Base-by-base conservation (phyloP, 2,888 invertebrate genomes). In the Cerastis rubricosa region DNA sequence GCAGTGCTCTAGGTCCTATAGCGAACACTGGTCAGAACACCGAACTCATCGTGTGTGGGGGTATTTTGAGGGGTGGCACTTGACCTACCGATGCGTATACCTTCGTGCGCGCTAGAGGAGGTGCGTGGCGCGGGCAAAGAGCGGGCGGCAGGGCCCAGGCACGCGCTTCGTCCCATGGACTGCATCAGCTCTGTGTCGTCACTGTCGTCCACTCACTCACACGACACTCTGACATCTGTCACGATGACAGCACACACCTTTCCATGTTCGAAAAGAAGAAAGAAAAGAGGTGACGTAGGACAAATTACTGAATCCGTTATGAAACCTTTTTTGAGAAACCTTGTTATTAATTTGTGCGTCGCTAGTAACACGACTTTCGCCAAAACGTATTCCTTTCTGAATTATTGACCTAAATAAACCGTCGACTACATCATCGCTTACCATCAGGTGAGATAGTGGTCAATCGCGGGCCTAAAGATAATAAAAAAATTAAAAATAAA, bases 181-280 rank as follows among this genome's bases (percentile, higher is more conserved):
- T 84, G 83, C 82, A 79, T 78, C 57, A 81, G 76, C 76, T 76
- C 64, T 49, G 82, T 47, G 35, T 61, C 65, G 67, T 54, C 66
- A 25, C 59, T 59, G 29, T 59, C 59, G 29, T 59, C 54, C 68
- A 70, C 82, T 51, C 43, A 82, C 57, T 76, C 49, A 82, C 47
- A 76, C 65, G 40, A 12, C 65, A 76, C 57, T 45, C 43, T 59
- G 77, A 51, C 82, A 76, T 0, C 49, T 45, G 65, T 29, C 81
- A 40, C 17, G 43, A 3, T 63, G 64, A 57, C 49, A 49, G 54
- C 9, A 25, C 1, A 47, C 19, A 19, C 54, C 54, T 78, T 80
- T 83, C 83, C 78, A 83, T 64, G 83, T 83, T 83, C 63, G 49
- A 64, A 83, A 77, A 63, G n/a, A 80, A 61, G 49, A 61, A 61